Evolutionary conservation across 2,797 vertebrate species (phyloP).

Genomic region (Tokudaia muenninki): DNA sequence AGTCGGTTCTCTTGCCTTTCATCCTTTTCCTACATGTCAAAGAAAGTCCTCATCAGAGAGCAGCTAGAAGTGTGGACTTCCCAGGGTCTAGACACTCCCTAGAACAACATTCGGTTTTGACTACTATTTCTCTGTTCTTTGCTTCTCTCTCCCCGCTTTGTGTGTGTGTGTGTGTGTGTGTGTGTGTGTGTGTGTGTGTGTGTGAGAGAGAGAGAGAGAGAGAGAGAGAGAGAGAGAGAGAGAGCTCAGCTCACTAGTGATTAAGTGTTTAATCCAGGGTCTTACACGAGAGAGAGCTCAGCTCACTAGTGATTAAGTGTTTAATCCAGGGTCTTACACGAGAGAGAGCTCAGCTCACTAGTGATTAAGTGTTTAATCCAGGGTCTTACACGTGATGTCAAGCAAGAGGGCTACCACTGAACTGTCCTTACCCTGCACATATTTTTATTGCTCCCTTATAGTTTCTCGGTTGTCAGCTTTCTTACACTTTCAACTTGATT

Average conservation of each 20-base stretch:
- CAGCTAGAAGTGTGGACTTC: too few relatives aligned
- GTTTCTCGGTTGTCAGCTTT: neutral
- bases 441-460: neutral
- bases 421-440: neutral
- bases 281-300: neutral
- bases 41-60: neutral
- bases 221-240: too few relatives aligned
- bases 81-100: too few relatives aligned
- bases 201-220: too few relatives aligned
- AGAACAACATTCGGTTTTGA: neutral
- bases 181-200: too few relatives aligned
- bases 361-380: neutral
- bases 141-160: fast-evolving
- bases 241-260: neutral
- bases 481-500: neutral
- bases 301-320: neutral
- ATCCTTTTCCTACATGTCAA: neutral
- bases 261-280: neutral
- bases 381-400: neutral
- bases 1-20: neutral
- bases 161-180: too few relatives aligned
- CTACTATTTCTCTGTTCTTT: neutral
- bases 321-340: neutral
- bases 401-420: neutral
- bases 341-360: too few relatives aligned